phyloP scores from a whole-genome alignment of 2,113 vertebrate genomes.

The Pristiophorus japonicus region DNA sequence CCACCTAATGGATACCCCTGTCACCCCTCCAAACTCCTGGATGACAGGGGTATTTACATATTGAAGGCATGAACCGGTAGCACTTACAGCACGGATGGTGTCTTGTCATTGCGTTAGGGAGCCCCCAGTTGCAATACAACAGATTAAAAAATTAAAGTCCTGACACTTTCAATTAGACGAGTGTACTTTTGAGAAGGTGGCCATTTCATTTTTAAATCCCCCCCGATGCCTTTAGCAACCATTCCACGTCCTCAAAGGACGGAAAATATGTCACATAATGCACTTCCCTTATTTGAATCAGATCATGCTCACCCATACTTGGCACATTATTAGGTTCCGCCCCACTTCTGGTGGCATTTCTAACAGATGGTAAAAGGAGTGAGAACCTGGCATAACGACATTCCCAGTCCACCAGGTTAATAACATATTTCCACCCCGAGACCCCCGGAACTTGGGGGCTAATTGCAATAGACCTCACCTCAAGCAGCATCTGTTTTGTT shows the following conservation, averaged over 20 bases:
- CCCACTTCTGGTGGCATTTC: not conserved
- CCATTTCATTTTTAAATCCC: not conserved
- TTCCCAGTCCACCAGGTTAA: not conserved
- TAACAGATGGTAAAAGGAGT: not conserved
- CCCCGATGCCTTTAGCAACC: not conserved
- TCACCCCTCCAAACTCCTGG: not conserved
- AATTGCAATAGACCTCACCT: not conserved
- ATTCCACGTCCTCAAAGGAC: not conserved
- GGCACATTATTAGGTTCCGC: not conserved
- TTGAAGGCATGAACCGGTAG: not conserved
- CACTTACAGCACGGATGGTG: not conserved
- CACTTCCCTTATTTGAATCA: not conserved
- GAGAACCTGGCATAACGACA: not conserved
- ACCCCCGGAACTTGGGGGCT: too few species aligned
- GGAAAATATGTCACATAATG: not conserved
- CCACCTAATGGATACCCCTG: not conserved
- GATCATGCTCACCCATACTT: not conserved
- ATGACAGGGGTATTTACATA: not conserved
- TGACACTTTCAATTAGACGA: not conserved
- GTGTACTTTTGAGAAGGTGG: not conserved
- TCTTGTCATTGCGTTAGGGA: not conserved
- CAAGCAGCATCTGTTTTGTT: not conserved
- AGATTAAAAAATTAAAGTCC: not conserved
- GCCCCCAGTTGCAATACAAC: not conserved
- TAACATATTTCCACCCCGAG: not conserved